Percentiles rank a stretch among this genome's conserved stretches.
phyloP scores from a whole-genome alignment of 2,113 vertebrate genomes.

The Fregata magnificens region DNA sequence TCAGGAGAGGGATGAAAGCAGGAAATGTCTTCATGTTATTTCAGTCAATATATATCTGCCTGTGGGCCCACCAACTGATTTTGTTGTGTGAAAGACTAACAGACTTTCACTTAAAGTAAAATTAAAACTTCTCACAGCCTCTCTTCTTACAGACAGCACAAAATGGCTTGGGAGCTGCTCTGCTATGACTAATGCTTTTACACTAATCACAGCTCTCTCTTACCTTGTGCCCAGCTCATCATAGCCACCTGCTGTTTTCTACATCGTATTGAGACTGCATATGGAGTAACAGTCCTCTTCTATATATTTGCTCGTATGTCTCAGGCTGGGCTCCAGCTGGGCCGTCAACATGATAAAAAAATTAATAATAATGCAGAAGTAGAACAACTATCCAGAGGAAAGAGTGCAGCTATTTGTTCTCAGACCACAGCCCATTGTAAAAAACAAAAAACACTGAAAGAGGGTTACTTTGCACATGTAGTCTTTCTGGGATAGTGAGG shows the following conservation, averaged over 20 bases:
- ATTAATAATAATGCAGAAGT: background rate
- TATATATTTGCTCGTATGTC: background rate
- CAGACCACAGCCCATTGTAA: background rate
- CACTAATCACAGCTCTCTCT: background rate
- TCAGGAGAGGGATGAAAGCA: background rate
- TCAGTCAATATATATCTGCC: background rate
- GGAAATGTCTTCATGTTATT: background rate
- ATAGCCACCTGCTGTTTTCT: background rate
- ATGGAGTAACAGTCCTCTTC: background rate
- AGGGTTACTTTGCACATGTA: rapidly evolving
- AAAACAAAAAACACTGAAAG: background rate
- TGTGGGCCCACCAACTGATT: background rate
- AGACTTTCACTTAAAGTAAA: background rate
- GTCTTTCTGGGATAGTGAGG: background rate
- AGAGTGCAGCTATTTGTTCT: background rate
- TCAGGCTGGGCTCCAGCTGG: background rate
- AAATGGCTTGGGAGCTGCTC: background rate
- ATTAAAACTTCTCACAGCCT: background rate
- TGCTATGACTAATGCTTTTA: background rate
- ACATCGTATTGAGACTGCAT: background rate
- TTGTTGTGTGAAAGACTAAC: background rate
- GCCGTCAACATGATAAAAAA: background rate
- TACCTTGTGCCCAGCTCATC: background rate
- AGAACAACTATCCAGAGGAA: background rate
- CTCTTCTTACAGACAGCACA: background rate